Base-by-base conservation (phyloP, 2,113 vertebrate species). In the Phalacrocorax brasilianus region DNA sequence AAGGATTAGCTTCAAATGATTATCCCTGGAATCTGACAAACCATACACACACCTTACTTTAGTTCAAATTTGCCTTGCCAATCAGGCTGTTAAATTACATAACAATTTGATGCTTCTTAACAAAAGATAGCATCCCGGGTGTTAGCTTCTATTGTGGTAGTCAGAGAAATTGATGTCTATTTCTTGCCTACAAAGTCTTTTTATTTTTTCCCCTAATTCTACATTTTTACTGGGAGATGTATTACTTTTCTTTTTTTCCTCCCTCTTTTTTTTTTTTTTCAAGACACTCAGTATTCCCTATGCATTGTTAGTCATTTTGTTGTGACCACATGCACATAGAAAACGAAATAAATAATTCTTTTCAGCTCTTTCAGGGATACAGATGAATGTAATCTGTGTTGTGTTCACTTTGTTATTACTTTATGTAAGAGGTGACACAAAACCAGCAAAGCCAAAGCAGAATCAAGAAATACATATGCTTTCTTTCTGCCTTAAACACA, bases 101-200 rank as follows among this genome's bases (percentile, higher is more conserved):
- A 85, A 98, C 86, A 89, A 73, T 95, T 88, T 76, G 95, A 94
- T 45, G 40, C 35, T 79, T 95, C 76, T 90, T 85, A 96, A 97
- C 71, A 97, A 96, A 97, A 94, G 94, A 73, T 20, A 73, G 84
- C 72, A 94, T 80, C 53, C 93, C 0, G 4, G 52, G 66, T 58
- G 3, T 91, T 86, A 74, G 70, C 61, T 45, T 59, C 55, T 94
- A 63, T 76, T 91, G 53, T 94, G 68, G 63, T 30, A 95, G 74
- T 58, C 62, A 63, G 27, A 93, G 62, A 92, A 96, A 95, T 22
- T 61, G 45, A 88, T 90, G 72, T 66, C 83, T 94, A n/a, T 76
- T 71, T 92, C 42, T 70, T 91, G 63, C 30, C 89, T 95, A 93
- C 23, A 63, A 21, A n/a, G 58, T 85, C 17, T 32, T 76, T 88